A percentile compares a stretch with the other conserved stretches of the same genome.
These are phyloP conservation scores for Antitype chi DNA, from an alignment of 2,888 invertebrate genomes.

Conservation along the genomic window DNA sequence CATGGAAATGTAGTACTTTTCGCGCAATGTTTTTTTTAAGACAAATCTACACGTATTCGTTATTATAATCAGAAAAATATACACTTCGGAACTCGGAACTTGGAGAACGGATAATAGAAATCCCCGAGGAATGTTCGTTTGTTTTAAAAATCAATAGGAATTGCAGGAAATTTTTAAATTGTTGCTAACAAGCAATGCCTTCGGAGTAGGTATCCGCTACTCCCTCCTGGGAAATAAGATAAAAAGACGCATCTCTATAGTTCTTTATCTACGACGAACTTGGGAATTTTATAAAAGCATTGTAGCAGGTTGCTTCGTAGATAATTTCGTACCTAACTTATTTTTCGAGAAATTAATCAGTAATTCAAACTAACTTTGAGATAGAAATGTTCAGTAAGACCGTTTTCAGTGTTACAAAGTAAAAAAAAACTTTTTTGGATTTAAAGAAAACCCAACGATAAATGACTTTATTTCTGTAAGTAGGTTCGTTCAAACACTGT, in stretches of 20 bases:
- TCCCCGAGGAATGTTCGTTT: background rate
- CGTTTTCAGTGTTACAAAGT: background rate
- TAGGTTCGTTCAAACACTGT: no score
- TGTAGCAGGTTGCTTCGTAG: no score
- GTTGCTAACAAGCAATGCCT: constrained; percentile 8
- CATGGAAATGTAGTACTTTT: no score
- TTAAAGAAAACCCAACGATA: background rate
- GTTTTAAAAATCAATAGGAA: constrained; percentile 3
- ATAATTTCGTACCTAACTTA: background rate
- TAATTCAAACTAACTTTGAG: background rate
- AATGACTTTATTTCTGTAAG: no score
- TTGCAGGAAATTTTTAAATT: constrained; percentile 9
- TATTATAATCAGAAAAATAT: background rate
- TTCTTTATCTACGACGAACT: background rate
- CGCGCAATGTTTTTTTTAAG: no score
- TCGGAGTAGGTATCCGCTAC: constrained; percentile 3
- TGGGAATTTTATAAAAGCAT: constrained; percentile 7
- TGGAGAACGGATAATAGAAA: background rate
- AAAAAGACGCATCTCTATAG: background rate
- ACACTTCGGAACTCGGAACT: background rate
- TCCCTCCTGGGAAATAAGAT: constrained; percentile 9
- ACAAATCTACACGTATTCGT: background rate
- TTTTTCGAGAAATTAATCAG: background rate
- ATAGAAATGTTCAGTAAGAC: background rate
- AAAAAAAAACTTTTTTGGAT: background rate